Percentiles rank a stretch among this genome's conserved stretches.
Evolutionary conservation across 1,140 invertebrate genomes (phyloP).

Genomic region (Agraylea sexmaculata): DNA sequence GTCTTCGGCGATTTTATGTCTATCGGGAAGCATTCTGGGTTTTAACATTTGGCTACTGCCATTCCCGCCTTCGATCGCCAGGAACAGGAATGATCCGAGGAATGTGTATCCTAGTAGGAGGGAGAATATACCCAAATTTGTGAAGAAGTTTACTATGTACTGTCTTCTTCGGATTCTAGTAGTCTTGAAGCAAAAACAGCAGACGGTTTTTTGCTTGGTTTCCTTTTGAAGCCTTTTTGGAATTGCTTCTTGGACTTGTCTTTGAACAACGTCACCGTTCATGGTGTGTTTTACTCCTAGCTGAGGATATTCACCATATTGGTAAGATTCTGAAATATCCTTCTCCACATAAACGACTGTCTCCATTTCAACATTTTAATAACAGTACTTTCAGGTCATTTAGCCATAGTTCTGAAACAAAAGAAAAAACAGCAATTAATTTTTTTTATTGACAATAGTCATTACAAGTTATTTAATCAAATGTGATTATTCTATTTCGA

Average conservation of each 20-base stretch:
- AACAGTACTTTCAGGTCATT: too few species aligned
- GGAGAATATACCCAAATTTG: conserved; percentile 78
- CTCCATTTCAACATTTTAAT: too few species aligned
- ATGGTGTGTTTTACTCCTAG: conserved; percentile 13
- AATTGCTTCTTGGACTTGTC: conserved; percentile 8
- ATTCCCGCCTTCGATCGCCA: conserved; percentile 67
- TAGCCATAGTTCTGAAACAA: too few species aligned
- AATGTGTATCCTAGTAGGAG: conserved; percentile 83
- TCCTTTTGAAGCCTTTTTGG: conserved; percentile 2
- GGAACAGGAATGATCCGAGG: conserved; percentile 81
- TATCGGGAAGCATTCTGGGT: conserved; percentile 36
- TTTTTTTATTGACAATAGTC: too few species aligned
- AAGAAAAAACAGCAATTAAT: too few species aligned
- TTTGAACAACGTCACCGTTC: conserved; percentile 16
- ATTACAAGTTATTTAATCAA: too few species aligned
- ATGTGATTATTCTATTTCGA: too few species aligned
- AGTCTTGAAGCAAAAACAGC: conserved; percentile 43
- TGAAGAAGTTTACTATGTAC: conserved; percentile 55
- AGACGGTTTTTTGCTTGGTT: conserved; percentile 32
- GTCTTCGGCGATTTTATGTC: conserved; percentile 23
- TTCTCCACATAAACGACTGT: too few species aligned
- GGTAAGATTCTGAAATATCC: too few species aligned
- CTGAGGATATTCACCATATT: too few species aligned
- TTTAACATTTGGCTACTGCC: conserved; percentile 30
- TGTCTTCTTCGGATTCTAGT: conserved; percentile 41